Percentiles rank a stretch among this genome's conserved stretches.
Conservation (phyloP, 2,797 vertebrate genomes). For the Galaxias olidus region DNA sequence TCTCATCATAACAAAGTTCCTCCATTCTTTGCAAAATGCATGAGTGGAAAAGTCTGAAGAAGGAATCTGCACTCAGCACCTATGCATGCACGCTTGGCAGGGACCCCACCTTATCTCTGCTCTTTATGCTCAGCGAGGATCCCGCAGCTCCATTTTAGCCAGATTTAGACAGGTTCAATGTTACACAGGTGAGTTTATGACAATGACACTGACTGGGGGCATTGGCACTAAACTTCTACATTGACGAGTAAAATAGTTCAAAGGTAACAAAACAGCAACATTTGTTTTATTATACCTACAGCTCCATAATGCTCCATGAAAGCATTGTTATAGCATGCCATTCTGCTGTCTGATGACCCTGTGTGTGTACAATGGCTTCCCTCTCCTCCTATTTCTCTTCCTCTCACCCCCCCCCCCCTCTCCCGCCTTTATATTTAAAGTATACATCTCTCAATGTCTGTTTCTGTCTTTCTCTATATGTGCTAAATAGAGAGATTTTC, state of each 20-base stretch:
- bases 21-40: constrained; percentile 47
- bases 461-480: constrained; percentile 7
- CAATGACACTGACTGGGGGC: too few relatives aligned
- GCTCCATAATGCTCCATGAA: constrained; percentile 27
- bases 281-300: constrained; percentile 33
- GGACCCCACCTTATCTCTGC: constrained; percentile 19
- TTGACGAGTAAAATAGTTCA: too few relatives aligned
- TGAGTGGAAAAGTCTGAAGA: constrained; percentile 47
- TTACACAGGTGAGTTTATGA: constrained; percentile 44
- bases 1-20: constrained; percentile 42
- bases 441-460: constrained; percentile 22
- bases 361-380: constrained; percentile 35
- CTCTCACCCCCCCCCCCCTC: constrained; percentile 23
- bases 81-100: constrained; percentile 21
- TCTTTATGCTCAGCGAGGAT: constrained; percentile 33
- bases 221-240: too few relatives aligned
- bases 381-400: not conserved
- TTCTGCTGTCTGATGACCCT: constrained; percentile 56
- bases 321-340: constrained; percentile 49
- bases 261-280: not conserved
- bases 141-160: constrained; percentile 48
- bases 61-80: constrained; percentile 37
- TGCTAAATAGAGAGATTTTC: constrained; percentile 28
- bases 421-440: constrained; percentile 28
- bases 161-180: constrained; percentile 58